These are phyloP conservation scores for Myotis myotis DNA, from an alignment of 2,797 vertebrate species.

Conservation along the genomic window DNA sequence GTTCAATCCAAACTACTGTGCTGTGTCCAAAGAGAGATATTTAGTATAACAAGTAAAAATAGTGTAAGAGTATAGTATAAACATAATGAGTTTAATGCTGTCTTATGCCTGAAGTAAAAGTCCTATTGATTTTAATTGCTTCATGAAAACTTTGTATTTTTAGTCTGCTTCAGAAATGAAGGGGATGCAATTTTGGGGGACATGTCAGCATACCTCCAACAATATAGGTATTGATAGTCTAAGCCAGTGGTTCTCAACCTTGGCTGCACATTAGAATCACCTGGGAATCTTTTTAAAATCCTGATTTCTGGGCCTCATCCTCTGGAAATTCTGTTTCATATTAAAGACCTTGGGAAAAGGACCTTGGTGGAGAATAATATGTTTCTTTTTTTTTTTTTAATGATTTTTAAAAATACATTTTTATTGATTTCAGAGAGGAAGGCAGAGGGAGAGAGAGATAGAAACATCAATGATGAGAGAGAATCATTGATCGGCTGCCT, in stretches of 20 bases:
- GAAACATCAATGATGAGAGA: too few relatives aligned
- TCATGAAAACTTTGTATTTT: slow-evolving; percentile 20
- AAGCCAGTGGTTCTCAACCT: too few relatives aligned
- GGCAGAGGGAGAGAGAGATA: too few relatives aligned
- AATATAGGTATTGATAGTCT: not conserved
- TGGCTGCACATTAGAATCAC: too few relatives aligned
- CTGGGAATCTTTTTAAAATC: too few relatives aligned
- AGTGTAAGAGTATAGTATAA: not conserved
- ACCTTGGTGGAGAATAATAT: not conserved
- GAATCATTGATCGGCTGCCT: too few relatives aligned
- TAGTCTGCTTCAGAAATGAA: slow-evolving; percentile 1
- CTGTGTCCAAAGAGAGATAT: not conserved
- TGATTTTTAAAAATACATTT: too few relatives aligned
- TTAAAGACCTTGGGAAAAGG: not conserved
- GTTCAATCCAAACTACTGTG: not conserved
- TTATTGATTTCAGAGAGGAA: too few relatives aligned
- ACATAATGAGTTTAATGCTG: not conserved
- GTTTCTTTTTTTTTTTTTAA: not conserved
- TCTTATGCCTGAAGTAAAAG: not conserved
- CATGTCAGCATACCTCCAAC: not conserved
- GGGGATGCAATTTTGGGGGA: fast-evolving
- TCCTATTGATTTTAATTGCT: not conserved
- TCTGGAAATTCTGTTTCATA: too few relatives aligned
- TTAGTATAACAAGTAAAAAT: slow-evolving; percentile 24
- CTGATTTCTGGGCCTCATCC: too few relatives aligned